Evolutionary conservation across 2,888 invertebrate species (phyloP), one percentile per base, ranked within the genome.

Genomic region (Sinotaia quadrata): DNA sequence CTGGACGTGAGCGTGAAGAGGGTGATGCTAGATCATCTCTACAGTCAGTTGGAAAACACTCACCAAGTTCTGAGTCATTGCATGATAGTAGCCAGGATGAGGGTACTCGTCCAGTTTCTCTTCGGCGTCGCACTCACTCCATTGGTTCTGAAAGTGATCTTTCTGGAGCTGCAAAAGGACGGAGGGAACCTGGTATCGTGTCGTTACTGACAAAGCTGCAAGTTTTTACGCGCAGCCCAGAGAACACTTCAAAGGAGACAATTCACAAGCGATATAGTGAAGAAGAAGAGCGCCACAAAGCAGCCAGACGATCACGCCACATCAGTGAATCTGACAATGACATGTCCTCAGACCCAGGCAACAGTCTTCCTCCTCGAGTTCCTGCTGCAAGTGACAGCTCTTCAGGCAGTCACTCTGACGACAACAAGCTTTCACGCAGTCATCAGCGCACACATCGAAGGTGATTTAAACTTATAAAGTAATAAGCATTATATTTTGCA

Each of bases 391-490:
- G 79, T 71, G 84, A 84, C 62, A 79, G 77, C 58, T 77, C 77
- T 3, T 81, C 83, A 2, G 81, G 81, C 7, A 79, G 79, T 51
- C 82, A 81, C 65, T 82, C 82, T 15, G 82, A 82, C 66, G 84
- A 83, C 65, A 75, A 68, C 49, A 75, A 78, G 44, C 10, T 54
- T 24, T 31, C 33, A 0, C 54, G 44, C 24, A 34, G 27, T 1
- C 34, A 62, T n/a, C 52, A 36, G 7, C 62, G 52, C 18, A 79
- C 77, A 24, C 81, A 81, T 51, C 75, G 78, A 71, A 83, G 81
- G 83, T 83, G 69, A 44, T 18, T 31, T 8, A 61, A n/a, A 18
- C n/a, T 10, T 49, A 49, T 24, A n/a, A n/a, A n/a, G n/a, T n/a
- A n/a, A n/a, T n/a, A n/a, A n/a, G n/a, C n/a, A n/a, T n/a, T n/a